Conservation (phyloP, 2,113 vertebrate genomes). For the Stegostoma tigrinum region DNA sequence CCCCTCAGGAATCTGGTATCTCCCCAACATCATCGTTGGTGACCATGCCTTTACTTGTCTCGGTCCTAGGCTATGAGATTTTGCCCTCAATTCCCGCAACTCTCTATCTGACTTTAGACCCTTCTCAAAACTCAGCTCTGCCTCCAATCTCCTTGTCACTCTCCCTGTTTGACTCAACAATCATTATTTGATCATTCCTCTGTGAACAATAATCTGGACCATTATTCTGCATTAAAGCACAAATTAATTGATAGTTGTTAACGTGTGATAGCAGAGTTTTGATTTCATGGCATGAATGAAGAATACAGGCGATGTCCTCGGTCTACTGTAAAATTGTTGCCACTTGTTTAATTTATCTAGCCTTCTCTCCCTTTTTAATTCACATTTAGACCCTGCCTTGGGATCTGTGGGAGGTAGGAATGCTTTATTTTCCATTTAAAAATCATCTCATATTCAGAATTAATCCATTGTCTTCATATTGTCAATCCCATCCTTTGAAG, state of each 20-base stretch:
- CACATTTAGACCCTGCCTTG: slow-evolving; percentile 77
- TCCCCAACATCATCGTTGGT: not conserved
- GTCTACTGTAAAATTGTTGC: not conserved
- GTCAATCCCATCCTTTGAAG: not conserved
- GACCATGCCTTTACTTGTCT: not conserved
- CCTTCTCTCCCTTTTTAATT: slow-evolving; percentile 37
- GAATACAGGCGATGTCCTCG: not conserved
- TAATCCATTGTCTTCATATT: not conserved
- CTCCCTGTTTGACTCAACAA: not conserved
- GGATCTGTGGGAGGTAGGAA: slow-evolving; percentile 92
- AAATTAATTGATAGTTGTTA: not conserved
- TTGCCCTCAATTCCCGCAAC: not conserved
- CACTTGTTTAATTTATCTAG: rapidly evolving
- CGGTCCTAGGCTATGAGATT: not conserved
- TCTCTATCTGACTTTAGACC: not conserved
- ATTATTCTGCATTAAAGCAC: not conserved
- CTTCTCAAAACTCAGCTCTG: not conserved
- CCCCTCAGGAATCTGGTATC: not conserved
- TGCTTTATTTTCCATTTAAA: slow-evolving; percentile 39
- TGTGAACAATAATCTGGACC: not conserved
- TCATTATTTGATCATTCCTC: not conserved
- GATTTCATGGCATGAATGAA: not conserved
- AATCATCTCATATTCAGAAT: slow-evolving; percentile 18
- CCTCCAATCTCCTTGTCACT: not conserved
- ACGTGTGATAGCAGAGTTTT: not conserved